Conservation (phyloP, 2,888 invertebrate genomes). For the Drosophila trichaetosa region DNA sequence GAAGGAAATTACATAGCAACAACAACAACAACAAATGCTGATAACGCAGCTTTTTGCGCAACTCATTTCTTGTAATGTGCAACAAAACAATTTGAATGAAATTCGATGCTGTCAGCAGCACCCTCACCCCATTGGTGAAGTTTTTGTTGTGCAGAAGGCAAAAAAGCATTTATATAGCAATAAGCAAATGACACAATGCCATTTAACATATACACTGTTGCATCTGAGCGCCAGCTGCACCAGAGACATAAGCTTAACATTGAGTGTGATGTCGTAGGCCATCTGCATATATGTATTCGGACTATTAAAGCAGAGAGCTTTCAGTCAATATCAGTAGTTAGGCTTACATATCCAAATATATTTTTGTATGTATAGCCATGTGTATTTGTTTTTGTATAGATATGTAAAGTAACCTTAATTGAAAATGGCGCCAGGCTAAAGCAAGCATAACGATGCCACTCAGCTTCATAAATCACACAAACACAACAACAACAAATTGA, state of each 20-base stretch:
- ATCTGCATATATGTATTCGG: not conserved
- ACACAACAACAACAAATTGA: not conserved
- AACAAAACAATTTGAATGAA: slow-evolving; percentile 30
- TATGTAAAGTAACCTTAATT: not conserved
- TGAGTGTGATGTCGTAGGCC: not conserved
- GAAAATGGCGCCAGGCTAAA: slow-evolving; percentile 37
- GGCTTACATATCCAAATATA: not conserved
- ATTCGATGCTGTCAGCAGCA: slow-evolving; percentile 4
- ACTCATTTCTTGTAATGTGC: slow-evolving; percentile 28
- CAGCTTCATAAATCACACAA: slow-evolving; percentile 26
- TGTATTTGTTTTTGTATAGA: slow-evolving; percentile 7
- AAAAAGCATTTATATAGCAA: not conserved
- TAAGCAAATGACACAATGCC: not conserved
- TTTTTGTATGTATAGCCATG: not conserved
- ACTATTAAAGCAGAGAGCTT: slow-evolving; percentile 25
- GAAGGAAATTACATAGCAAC: slow-evolving; percentile 56
- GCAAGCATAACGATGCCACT: slow-evolving; percentile 55
- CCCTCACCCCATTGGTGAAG: not conserved
- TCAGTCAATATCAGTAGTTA: slow-evolving; percentile 16
- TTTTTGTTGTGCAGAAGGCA: not conserved
- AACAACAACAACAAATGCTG: slow-evolving; percentile 35
- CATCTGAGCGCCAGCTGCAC: not conserved
- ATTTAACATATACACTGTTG: not conserved
- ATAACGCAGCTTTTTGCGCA: slow-evolving; percentile 49
- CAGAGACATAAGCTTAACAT: not conserved